phyloP scores from a whole-genome alignment of 1,140 invertebrate species.

The Drosophila ogumai region DNA sequence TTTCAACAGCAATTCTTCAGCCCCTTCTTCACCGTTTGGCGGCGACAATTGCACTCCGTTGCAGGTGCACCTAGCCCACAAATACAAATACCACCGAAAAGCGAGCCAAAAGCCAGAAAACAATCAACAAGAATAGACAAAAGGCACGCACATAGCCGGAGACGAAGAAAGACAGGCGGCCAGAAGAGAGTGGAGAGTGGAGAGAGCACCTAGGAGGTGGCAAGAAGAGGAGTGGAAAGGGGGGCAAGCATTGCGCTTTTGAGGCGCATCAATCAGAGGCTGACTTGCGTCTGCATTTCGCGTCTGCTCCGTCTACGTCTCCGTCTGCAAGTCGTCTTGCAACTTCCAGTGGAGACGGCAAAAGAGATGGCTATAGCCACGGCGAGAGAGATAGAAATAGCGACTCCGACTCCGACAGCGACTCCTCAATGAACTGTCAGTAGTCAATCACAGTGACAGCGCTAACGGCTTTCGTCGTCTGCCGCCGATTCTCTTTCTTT shows the following conservation, averaged over 20 bases:
- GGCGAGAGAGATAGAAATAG: constrained; percentile 8
- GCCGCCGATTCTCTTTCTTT: constrained; percentile 14
- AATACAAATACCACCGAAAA: constrained; percentile 28
- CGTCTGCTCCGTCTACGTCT: constrained; percentile 14
- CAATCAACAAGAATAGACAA: constrained; percentile 50
- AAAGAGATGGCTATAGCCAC: constrained; percentile 9
- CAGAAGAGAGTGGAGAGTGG: neutral
- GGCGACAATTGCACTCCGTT: constrained; percentile 48
- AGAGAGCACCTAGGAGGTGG: constrained; percentile 2
- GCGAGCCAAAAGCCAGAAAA: constrained; percentile 45
- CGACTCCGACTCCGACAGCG: neutral
- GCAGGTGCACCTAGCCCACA: constrained; percentile 49
- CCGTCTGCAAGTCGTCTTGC: constrained; percentile 10
- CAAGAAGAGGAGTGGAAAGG: constrained; percentile 4
- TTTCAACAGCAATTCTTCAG: constrained; percentile 5
- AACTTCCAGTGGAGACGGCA: neutral
- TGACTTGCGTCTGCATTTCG: constrained; percentile 34
- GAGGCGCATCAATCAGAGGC: constrained; percentile 59
- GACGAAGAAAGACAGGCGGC: neutral
- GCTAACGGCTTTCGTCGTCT: constrained; percentile 51
- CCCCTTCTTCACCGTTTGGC: constrained; percentile 24
- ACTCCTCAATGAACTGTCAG: constrained; percentile 54
- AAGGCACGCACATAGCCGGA: constrained; percentile 37
- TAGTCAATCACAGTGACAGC: constrained; percentile 55
- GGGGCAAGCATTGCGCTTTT: constrained; percentile 40